These are phyloP conservation scores for Ochropleura plecta DNA, from an alignment of 2,888 invertebrate genomes.

Conservation along the genomic window DNA sequence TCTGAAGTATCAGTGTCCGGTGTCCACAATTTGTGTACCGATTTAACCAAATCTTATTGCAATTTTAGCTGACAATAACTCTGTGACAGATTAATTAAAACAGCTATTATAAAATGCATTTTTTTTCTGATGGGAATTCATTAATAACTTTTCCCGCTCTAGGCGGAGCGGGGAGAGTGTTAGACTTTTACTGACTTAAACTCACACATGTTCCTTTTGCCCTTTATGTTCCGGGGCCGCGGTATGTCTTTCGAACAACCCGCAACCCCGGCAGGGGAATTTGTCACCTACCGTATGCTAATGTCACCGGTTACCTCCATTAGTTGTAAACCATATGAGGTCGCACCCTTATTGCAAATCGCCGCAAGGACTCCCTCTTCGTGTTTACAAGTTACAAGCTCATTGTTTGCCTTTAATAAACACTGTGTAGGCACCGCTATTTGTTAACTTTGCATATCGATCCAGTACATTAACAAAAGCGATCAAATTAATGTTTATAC, in stretches of 20 bases:
- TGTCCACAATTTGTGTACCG: no score
- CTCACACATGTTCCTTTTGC: background rate
- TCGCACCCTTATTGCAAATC: conserved; percentile 71
- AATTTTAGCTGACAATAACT: no score
- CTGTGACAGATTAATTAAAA: no score
- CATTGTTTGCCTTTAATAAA: conserved; percentile 81
- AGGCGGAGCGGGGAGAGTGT: background rate
- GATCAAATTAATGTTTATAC: conserved; percentile 63
- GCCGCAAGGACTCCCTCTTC: conserved; percentile 76
- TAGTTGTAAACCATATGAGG: conserved; percentile 32
- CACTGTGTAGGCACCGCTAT: conserved; percentile 72
- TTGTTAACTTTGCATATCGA: conserved; percentile 69
- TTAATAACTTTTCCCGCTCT: background rate
- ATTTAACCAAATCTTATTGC: no score
- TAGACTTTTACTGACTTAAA: background rate
- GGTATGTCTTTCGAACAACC: no score
- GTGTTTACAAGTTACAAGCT: conserved; percentile 75
- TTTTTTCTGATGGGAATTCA: background rate
- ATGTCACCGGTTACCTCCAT: conserved; percentile 26
- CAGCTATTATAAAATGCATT: no score
- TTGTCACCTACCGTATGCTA: background rate
- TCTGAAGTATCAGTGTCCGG: background rate
- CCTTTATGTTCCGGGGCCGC: no score
- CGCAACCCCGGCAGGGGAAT: background rate
- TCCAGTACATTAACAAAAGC: conserved; percentile 64